Evolutionary conservation across 1,140 invertebrate genomes (phyloP), one percentile per base, ranked within the genome.

Genomic region (Nephotettix cincticeps): DNA sequence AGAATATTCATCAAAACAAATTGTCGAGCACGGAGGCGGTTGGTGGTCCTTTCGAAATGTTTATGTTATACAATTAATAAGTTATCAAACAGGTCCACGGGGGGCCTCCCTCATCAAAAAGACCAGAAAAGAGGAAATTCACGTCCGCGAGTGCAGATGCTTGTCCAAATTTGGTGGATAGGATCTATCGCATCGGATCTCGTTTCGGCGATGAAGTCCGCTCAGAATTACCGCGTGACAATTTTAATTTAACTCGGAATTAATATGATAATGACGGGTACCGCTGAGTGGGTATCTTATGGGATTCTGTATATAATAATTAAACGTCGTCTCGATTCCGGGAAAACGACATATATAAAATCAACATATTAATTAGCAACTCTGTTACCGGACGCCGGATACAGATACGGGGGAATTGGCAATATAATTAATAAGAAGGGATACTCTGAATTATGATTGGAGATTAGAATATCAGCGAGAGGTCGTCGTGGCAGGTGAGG

Each of bases 231-330:
- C 47, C 47, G 47, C 21, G 21, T 51, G 47, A 51, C 47, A 51
- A 51, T n/a, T 51, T 51, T 51, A 51, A 51, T 51, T 51, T 51
- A 51, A 51, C 47, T 51, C 21, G 3, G 21, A 51, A 51, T 51
- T 51, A 51, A 51, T 51, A 51, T 51, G 47, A 51, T 51, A 51
- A 51, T 51, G 14, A 51, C 3, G 14, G 47, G 14, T n/a, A n/a
- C 47, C 17, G 36, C 36, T 6, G 17, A 40, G 36, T 40, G 6
- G 14, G 19, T 11, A 11, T 51, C 21, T 11, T n/a, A 51, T 21
- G 47, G 14, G 47, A 19, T 21, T 51, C 21, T 51, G 47, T 6
- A 19, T 51, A n/a, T n/a, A 51, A 51, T 51, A 51, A 51, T 51
- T 51, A 51, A 11, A 51, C 14, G 32, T 14, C 21, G 47, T 17